These are phyloP conservation scores for Bungarus multicinctus DNA, from an alignment of 2,113 vertebrate genomes.

Conservation along the genomic window DNA sequence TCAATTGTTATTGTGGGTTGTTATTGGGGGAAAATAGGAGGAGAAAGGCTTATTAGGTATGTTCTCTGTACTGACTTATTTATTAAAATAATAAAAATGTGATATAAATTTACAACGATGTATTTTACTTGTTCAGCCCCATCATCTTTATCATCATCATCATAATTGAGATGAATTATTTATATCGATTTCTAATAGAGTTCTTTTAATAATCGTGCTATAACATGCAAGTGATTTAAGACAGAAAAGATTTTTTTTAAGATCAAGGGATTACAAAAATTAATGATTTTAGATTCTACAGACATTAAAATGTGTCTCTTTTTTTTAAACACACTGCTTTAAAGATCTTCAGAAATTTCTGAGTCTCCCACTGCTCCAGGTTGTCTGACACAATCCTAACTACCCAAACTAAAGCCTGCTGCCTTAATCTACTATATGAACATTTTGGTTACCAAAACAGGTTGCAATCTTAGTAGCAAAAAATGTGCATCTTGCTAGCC, in stretches of 20 bases:
- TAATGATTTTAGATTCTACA: slow-evolving; percentile 59
- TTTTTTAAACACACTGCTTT: slow-evolving; percentile 11
- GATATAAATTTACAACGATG: too few species aligned
- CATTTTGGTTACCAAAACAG: slow-evolving; percentile 37
- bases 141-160: background rate
- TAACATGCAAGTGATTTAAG: slow-evolving; percentile 51
- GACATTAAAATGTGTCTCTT: slow-evolving; percentile 60
- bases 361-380: background rate
- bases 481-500: background rate
- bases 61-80: too few species aligned
- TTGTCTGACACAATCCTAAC: slow-evolving; percentile 10
- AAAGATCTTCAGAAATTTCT: background rate
- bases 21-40: too few species aligned
- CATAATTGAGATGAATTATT: slow-evolving; percentile 44
- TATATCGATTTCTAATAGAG: slow-evolving; percentile 10
- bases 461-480: slow-evolving; percentile 21
- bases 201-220: slow-evolving; percentile 14
- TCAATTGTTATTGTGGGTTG: too few species aligned
- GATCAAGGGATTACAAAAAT: slow-evolving; percentile 55
- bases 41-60: too few species aligned
- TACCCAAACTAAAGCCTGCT: background rate
- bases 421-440: slow-evolving; percentile 19
- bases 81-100: too few species aligned
- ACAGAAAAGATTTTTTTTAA: slow-evolving; percentile 14
- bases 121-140: background rate